Evolutionary conservation across 2,888 invertebrate genomes (phyloP).

Genomic region (Trichogramma dendrolimi): DNA sequence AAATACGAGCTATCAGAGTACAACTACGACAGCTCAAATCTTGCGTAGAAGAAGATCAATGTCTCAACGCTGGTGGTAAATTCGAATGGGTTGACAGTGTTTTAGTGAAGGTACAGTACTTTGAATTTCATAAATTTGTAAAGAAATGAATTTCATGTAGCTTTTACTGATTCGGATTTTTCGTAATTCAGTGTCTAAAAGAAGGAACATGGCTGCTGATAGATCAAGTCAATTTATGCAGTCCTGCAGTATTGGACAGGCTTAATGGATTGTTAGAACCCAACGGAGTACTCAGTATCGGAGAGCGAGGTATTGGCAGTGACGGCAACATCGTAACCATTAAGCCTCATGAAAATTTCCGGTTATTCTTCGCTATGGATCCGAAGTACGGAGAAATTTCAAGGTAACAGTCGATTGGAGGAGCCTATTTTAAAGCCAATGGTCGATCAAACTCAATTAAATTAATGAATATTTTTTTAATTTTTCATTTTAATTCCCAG

Average conservation of each 20-base stretch:
- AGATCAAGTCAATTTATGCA: conserved; percentile 93
- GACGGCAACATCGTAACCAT: conserved; percentile 70
- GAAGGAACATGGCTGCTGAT: conserved; percentile 80
- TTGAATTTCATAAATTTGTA: conserved; percentile 14
- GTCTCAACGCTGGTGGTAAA: conserved; percentile 78
- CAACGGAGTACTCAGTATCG: conserved; percentile 80
- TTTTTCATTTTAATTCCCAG: conserved; percentile 48
- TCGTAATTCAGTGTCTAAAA: conserved; percentile 61
- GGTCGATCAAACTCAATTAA: neutral
- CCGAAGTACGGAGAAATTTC: conserved; percentile 95
- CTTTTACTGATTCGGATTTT: neutral
- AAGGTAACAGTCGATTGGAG: conserved; percentile 52
- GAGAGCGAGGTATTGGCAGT: conserved; percentile 80
- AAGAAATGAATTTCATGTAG: neutral
- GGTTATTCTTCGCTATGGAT: conserved; percentile 92
- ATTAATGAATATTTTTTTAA: neutral
- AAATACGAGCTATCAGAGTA: conserved; percentile 44
- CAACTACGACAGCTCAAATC: conserved; percentile 51
- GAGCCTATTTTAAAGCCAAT: neutral
- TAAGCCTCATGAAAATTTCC: conserved; percentile 83
- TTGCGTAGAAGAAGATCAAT: conserved; percentile 56
- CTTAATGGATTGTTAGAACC: conserved; percentile 94
- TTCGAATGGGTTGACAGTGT: conserved; percentile 92
- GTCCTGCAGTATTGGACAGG: conserved; percentile 93
- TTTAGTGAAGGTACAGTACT: conserved; percentile 65